Conservation (phyloP, 1,140 invertebrate species). For the Drosophila oshimai region DNA sequence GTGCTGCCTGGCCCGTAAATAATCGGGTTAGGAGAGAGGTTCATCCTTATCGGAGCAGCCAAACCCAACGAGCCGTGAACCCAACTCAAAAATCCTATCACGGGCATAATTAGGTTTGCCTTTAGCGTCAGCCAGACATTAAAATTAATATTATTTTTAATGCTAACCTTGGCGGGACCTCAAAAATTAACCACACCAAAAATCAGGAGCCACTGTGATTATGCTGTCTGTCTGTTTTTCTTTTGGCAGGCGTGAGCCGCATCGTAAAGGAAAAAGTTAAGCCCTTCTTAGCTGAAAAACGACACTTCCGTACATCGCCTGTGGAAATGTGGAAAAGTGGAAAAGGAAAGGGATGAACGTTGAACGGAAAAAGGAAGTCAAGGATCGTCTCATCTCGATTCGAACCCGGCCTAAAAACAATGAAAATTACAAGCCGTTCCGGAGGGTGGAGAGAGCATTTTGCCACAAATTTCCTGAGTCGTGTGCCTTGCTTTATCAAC, state of each 20-base stretch:
- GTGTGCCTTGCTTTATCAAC: constrained; percentile 54
- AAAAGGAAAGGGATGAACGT: constrained; percentile 38
- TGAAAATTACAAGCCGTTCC: constrained; percentile 63
- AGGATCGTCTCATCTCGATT: constrained; percentile 47
- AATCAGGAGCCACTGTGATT: neutral
- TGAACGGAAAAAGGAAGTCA: constrained; percentile 40
- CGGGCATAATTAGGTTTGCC: constrained; percentile 45
- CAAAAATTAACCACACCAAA: constrained; percentile 44
- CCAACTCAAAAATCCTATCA: constrained; percentile 50
- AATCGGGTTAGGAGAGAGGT: constrained; percentile 27
- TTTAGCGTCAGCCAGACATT: constrained; percentile 42
- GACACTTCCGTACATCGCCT: constrained; percentile 64
- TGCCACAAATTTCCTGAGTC: constrained; percentile 40
- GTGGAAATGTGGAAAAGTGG: neutral
- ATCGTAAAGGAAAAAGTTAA: constrained; percentile 67
- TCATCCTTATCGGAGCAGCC: constrained; percentile 23
- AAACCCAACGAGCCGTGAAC: constrained; percentile 13
- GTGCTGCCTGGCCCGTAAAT: constrained; percentile 22
- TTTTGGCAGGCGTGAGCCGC: constrained; percentile 56
- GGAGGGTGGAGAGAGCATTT: neutral
- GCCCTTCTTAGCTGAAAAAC: constrained; percentile 76
- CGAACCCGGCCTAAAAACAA: constrained; percentile 58
- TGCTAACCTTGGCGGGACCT: constrained; percentile 59
- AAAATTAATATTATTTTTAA: constrained; percentile 75
- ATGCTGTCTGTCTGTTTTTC: neutral